Percentiles rank a stretch among this genome's conserved stretches.
Conservation (phyloP, 2,888 invertebrate species). For the Brachyptera risi region DNA sequence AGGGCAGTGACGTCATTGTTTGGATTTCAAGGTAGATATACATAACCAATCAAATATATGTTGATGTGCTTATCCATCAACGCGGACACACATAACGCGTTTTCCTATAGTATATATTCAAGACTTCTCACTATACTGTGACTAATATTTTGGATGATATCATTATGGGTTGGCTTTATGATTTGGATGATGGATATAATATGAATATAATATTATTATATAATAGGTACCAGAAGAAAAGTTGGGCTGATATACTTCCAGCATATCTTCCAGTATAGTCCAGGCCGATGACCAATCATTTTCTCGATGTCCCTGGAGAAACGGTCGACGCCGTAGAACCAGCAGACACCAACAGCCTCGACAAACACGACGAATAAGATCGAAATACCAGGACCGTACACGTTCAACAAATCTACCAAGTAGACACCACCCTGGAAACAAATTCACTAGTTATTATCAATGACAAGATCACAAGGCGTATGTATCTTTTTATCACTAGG, state of each 20-base stretch:
- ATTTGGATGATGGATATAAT: too few relatives aligned
- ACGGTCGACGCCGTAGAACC: constrained; percentile 81
- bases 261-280: constrained; percentile 75
- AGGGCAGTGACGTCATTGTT: too few relatives aligned
- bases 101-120: too few relatives aligned
- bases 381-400: constrained; percentile 82
- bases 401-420: constrained; percentile 80
- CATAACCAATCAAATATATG: too few relatives aligned
- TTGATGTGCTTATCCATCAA: too few relatives aligned
- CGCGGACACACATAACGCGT: too few relatives aligned
- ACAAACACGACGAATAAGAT: constrained; percentile 88
- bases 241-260: constrained; percentile 86
- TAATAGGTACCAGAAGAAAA: constrained; percentile 76
- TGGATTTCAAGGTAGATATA: too few relatives aligned
- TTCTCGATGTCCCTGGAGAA: constrained; percentile 75
- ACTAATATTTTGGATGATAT: too few relatives aligned
- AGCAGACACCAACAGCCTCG: constrained; percentile 84
- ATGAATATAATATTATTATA: too few relatives aligned
- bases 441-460: constrained; percentile 15
- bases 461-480: background rate
- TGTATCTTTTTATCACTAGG: background rate
- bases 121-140: too few relatives aligned
- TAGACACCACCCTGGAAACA: constrained; percentile 74
- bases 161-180: too few relatives aligned
- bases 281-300: constrained; percentile 78